Base-by-base conservation (phyloP, 2,113 vertebrate species). In the Cromileptes altivelis region DNA sequence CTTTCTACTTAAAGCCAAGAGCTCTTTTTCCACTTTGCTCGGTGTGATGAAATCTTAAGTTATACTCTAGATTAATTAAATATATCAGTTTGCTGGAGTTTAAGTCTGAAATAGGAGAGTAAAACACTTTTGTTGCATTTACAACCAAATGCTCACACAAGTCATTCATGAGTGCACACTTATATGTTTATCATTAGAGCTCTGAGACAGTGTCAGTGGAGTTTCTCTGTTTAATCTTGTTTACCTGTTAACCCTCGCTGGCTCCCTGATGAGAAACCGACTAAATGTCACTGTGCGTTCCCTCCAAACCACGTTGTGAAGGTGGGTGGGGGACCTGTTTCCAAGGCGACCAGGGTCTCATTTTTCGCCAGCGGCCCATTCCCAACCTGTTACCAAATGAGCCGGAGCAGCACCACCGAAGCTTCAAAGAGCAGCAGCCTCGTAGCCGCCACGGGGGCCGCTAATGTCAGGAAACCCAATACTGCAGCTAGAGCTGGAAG, bases 361-460 rank as follows among this genome's bases (percentile, higher is more conserved):
- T 96, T 97, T 99, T 97, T 97, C 97, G 95, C 94, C 92, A 88
- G 86, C 88, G 94, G 93, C 94, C 96, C 96, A 97, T 97, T 97
- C 96, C 96, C 97, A 98, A 95, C 96, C 97, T 99, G 97, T 97
- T 97, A 96, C 96, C 96, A 97, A 98, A 98, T 97, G 96, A 97
- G 94, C 85, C 76, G 86, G 93, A 95, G 94, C 80, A 85, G 92
- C 90, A 80, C 72, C 75, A 37, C 62, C 33, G 53, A 77, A 92
- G 96, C 96, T 96, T 97, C 96, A 96, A 96, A 97, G 96, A 94
- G 93, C 91, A 90, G 75, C 82, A 68, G 89, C 85, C 91, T 72
- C 80, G 1, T 78, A 89, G 91, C 91, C 90, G 92, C 94, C 88
- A 92, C 94, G 95, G 95, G 95, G 91, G 86, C 95, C 95, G 90